Conservation (phyloP, 2,888 invertebrate genomes). For the Phyllotreta striolata region DNA sequence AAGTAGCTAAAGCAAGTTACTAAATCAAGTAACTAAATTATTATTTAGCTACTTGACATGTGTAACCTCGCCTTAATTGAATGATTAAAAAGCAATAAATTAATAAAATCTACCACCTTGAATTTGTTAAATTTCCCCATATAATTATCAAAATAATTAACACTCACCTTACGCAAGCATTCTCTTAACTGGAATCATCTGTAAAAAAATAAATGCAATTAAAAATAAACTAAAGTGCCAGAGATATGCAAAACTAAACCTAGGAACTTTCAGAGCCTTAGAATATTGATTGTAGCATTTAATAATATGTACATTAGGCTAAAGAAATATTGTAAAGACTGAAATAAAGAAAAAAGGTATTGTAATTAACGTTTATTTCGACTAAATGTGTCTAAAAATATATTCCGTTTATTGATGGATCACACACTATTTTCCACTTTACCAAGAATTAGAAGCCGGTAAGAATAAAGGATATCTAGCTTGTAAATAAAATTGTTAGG, state of each 20-base stretch:
- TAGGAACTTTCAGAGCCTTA: constrained; percentile 15
- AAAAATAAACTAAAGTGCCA: not conserved
- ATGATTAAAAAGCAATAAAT: no score
- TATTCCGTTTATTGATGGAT: not conserved
- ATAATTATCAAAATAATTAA: no score
- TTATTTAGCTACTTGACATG: no score
- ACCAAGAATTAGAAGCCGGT: no score
- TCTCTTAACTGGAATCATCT: not conserved
- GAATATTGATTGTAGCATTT: constrained; percentile 19
- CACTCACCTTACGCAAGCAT: no score
- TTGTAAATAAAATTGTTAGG: no score
- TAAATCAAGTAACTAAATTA: no score
- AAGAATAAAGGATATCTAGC: no score
- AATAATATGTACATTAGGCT: constrained; percentile 9
- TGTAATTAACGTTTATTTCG: constrained; percentile 13
- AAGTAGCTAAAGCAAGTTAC: no score
- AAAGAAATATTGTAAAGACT: constrained; percentile 21
- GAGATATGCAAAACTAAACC: constrained; percentile 5
- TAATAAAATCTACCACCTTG: no score
- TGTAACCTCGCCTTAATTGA: no score
- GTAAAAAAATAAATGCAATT: not conserved
- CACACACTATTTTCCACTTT: not conserved
- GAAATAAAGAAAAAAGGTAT: constrained; percentile 10
- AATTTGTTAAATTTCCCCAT: no score
- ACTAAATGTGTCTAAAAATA: constrained; percentile 1